Conservation (phyloP, 2,888 invertebrate genomes). For the Trilocha varians region DNA sequence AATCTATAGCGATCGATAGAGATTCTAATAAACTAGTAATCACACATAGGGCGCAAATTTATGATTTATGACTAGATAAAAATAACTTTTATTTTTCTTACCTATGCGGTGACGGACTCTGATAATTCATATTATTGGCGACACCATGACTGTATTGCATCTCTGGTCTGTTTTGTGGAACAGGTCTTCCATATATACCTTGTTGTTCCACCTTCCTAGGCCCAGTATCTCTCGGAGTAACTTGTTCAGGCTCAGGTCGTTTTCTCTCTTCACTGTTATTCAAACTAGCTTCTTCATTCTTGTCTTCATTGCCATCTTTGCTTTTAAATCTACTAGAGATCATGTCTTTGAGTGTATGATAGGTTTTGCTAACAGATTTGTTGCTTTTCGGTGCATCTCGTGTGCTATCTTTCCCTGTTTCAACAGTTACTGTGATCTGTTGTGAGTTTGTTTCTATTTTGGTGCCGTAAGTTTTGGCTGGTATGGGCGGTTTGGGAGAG, state of each 20-base stretch:
- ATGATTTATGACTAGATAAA: not conserved
- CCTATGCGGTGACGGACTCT: constrained; percentile 65
- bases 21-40: not conserved
- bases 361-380: constrained; percentile 84
- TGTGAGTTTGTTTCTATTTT: constrained; percentile 60
- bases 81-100: too few relatives aligned
- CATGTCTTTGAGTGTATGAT: constrained; percentile 87
- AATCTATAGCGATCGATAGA: too few relatives aligned
- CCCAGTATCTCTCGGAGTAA: constrained; percentile 53
- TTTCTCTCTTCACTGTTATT: constrained; percentile 77
- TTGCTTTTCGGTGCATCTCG: constrained; percentile 72
- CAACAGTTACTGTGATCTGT: constrained; percentile 72
- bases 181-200: constrained; percentile 75
- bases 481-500: constrained; percentile 60
- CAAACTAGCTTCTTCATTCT: constrained; percentile 65
- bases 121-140: constrained; percentile 56
- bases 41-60: not conserved
- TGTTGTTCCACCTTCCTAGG: constrained; percentile 74
- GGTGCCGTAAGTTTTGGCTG: constrained; percentile 57
- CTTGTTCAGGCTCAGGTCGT: constrained; percentile 53
- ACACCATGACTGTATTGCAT: constrained; percentile 47
- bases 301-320: constrained; percentile 73
- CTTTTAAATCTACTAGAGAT: constrained; percentile 85
- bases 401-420: constrained; percentile 72
- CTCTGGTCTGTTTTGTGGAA: constrained; percentile 61